These are phyloP conservation scores for Cromileptes altivelis DNA, from an alignment of 2,113 vertebrate genomes.

Conservation along the genomic window DNA sequence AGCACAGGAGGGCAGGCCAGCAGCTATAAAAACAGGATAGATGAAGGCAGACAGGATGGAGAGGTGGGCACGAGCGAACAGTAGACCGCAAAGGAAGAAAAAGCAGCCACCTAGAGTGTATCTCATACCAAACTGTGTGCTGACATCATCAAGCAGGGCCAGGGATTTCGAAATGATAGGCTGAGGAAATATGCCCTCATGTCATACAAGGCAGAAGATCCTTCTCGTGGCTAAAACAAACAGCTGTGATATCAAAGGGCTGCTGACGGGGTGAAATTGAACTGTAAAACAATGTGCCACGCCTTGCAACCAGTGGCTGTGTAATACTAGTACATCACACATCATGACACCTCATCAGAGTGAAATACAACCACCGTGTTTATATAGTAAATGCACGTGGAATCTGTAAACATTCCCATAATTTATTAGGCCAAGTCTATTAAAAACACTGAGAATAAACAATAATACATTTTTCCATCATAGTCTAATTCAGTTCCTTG, in stretches of 20 bases:
- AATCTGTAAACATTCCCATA: slow-evolving; percentile 48
- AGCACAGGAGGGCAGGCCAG: slow-evolving; percentile 30
- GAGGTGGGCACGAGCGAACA: slow-evolving; percentile 9
- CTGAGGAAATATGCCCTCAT: slow-evolving; percentile 64
- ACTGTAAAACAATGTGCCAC: slow-evolving; percentile 74
- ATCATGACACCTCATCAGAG: slow-evolving; percentile 62
- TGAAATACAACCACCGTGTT: slow-evolving; percentile 58
- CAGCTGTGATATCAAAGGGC: slow-evolving; percentile 72
- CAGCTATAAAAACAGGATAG: slow-evolving; percentile 55
- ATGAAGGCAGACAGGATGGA: slow-evolving; percentile 39
- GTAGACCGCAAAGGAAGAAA: slow-evolving; percentile 17
- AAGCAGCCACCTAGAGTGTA: slow-evolving; percentile 17
- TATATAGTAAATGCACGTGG: slow-evolving; percentile 42
- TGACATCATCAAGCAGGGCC: slow-evolving; percentile 72
- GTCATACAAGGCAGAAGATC: slow-evolving; percentile 62
- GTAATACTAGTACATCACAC: slow-evolving; percentile 72
- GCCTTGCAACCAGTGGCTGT: slow-evolving; percentile 56
- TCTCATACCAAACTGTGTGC: slow-evolving; percentile 38
- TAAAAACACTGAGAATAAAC: slow-evolving; percentile 9
- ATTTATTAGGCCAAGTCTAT: slow-evolving; percentile 6
- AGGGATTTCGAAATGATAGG: slow-evolving; percentile 49
- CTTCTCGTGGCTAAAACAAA: slow-evolving; percentile 75
- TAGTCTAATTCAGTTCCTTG: slow-evolving; percentile 44
- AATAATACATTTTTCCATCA: slow-evolving; percentile 9
- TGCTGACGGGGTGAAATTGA: slow-evolving; percentile 78